Evolutionary conservation across 30 jellyfish, hydroid and myxozoan species (phyloP), one percentile per base, ranked within the genome.

Genomic region (Hydra vulgaris): DNA sequence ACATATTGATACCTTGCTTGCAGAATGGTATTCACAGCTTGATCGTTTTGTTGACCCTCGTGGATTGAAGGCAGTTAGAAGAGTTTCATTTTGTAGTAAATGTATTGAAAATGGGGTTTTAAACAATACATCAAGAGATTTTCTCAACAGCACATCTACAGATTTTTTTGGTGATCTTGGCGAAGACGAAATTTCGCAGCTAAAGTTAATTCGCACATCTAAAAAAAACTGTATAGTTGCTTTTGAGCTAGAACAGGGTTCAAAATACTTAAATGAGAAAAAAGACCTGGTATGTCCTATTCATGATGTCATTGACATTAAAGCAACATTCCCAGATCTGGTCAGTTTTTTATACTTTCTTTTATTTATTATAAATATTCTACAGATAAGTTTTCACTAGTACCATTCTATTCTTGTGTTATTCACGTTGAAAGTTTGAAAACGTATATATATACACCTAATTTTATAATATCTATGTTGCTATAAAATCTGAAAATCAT

Each of bases 21-120:
- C 86, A 17, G 98, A 92, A 40, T 92, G 98, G 98, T 92, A 82
- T 74, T 84, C 88, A 17, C 76, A 56, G 4, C 78, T 86, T 27
- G 95, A 83, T 21, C 54, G 79, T 77, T 61, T 25, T 53, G 88
- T 76, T 53, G 88, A 70, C 27, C 67, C 85, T 56, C 90, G 79
- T 53, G 94, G 95, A 21, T 74, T 70, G 23, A 87, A 74, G 68
- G 72, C 89, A 8, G 81, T 87, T 68, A 80, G 82, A 52, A 55
- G 96, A 53, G 69, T 92, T 19, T 87, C 95, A 19, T 72, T 87
- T 74, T 92, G 98, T 61, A 95, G 89, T 18, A 84, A 78, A 54
- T 92, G 98, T 83, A n/a, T 92, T 24, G 20, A 55, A 21, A 88
- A 74, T 1, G 83, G 72, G 23, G 71, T 72, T 1, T 53, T 7